These are phyloP conservation scores for Pelmatolapia mariae DNA, from an alignment of 2,113 vertebrate genomes.

Conservation along the genomic window DNA sequence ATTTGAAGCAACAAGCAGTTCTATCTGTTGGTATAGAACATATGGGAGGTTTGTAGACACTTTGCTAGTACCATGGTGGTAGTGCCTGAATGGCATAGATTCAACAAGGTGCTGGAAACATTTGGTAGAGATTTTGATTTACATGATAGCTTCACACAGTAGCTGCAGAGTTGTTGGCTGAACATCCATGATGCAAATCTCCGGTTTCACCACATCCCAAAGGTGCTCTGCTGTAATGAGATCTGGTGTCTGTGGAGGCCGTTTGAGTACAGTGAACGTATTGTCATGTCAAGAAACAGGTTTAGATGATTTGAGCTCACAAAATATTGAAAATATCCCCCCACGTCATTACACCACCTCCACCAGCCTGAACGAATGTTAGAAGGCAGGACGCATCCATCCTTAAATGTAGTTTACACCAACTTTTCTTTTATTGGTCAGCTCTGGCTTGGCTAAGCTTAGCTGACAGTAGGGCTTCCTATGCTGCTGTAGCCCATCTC, in stretches of 20 bases:
- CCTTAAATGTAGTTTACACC: background rate
- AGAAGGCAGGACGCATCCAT: background rate
- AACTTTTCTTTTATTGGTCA: background rate
- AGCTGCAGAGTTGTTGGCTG: background rate
- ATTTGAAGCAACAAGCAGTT: background rate
- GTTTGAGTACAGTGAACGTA: background rate
- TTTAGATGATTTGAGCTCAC: background rate
- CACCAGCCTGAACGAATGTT: background rate
- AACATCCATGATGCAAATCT: background rate
- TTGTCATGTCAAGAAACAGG: background rate
- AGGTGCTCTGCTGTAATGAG: background rate
- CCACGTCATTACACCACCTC: background rate
- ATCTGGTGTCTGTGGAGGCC: background rate
- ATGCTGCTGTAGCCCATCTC: background rate
- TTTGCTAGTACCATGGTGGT: background rate
- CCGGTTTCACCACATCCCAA: background rate
- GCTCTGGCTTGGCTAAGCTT: background rate
- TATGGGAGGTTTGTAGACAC: rapidly evolving
- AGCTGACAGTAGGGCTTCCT: background rate
- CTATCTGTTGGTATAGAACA: background rate
- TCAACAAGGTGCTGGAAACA: background rate
- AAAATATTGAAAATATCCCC: background rate
- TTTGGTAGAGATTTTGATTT: background rate
- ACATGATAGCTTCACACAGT: background rate
- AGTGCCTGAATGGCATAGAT: background rate